Evolutionary conservation across 2,888 invertebrate species (phyloP), one percentile per base, ranked within the genome.

Genomic region (Sesia apiformis): DNA sequence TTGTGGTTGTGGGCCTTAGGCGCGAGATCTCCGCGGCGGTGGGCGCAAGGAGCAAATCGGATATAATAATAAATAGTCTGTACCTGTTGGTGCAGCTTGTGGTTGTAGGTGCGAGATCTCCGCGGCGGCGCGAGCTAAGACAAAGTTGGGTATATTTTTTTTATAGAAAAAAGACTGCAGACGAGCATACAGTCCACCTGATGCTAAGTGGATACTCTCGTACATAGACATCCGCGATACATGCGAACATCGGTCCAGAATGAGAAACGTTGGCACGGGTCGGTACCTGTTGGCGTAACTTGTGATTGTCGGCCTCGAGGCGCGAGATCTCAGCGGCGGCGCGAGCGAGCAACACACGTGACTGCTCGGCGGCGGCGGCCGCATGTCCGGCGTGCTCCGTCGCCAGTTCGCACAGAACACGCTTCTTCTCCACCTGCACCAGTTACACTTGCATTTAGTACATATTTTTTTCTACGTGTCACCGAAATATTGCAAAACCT

Each of bases 341-440:
- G 40, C 77, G 82, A 7, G 76, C 71, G 1, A 89, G 66, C 51
- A 89, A 65, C 40, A 59, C 72, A 1, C 88, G 82, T 4, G 87
- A 76, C 63, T 84, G 83, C 58, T 86, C 89, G 0, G 86, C 85
- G 4, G 83, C 86, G 3, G 72, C 82, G 1, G 78, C 65, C 3
- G 86, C 87, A 49, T 81, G 80, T 0, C 78, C 84, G 4, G 89
- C 89, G 52, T 87, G 86, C 61, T 84, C 84, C 3, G 69, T 81
- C 3, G 87, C 87, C 58, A 82, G 39, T 58, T 74, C 75, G 53
- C 86, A 86, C 4, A 87, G 56, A 58, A 76, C 63, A 0, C 77
- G 72, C 58, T 87, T 87, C 58, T 80, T 81, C 59, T 86, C 84
- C 56, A 88, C 80, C 88, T 89, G 54, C 4, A 46, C 46, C 7